These are phyloP conservation scores for Agapornis roseicollis DNA, from an alignment of 2,113 vertebrate species.

Conservation along the genomic window DNA sequence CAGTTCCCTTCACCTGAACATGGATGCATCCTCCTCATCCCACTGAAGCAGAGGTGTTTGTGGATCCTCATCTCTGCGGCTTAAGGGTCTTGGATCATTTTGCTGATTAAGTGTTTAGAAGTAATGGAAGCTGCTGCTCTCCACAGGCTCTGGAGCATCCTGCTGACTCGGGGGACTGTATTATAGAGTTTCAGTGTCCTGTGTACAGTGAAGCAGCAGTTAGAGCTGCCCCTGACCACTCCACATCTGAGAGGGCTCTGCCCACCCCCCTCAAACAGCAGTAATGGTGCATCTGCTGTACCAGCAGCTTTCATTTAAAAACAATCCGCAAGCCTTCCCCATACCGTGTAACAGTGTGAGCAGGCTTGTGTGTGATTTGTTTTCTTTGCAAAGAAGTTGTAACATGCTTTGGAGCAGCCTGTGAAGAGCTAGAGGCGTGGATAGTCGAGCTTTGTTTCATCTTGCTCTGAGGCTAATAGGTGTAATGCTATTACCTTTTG, in stretches of 20 bases:
- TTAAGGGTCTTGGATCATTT: background rate
- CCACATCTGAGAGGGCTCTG: background rate
- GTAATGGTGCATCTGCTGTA: background rate
- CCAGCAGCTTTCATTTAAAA: background rate
- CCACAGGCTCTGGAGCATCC: background rate
- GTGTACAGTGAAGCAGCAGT: background rate
- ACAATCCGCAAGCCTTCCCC: background rate
- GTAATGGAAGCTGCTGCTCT: background rate
- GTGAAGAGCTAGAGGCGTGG: background rate
- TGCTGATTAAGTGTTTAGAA: background rate
- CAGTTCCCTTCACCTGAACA: accelerated
- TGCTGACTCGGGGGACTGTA: background rate
- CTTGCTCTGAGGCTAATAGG: background rate
- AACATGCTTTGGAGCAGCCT: background rate
- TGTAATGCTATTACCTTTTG: background rate
- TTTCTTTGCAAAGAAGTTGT: background rate
- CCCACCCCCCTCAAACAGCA: background rate
- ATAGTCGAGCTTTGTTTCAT: background rate
- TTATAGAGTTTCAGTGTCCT: background rate
- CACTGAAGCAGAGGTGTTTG: background rate
- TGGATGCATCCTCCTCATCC: background rate
- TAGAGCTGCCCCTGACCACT: background rate
- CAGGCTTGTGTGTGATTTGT: background rate
- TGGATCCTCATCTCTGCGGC: background rate
- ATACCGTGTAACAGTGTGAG: background rate